A percentile compares a stretch with the other conserved stretches of the same genome.
Conservation (phyloP, 2,888 invertebrate species). For the Watsonalla binaria region DNA sequence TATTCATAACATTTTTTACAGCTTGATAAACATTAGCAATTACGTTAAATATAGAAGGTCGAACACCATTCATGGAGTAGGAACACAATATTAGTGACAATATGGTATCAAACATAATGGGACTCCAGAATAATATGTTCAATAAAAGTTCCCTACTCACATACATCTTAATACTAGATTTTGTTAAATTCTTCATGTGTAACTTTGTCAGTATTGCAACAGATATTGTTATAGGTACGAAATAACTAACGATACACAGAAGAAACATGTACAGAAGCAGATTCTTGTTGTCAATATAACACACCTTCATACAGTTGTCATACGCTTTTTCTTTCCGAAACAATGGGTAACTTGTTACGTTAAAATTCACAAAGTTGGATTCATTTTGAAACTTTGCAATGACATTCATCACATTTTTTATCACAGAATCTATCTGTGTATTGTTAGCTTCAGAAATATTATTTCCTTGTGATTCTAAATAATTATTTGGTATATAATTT, state of each 20-base stretch:
- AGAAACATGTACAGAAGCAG: slow-evolving; percentile 59
- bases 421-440: slow-evolving; percentile 38
- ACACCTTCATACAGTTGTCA: slow-evolving; percentile 54
- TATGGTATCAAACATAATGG: slow-evolving; percentile 67
- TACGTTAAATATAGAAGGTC: slow-evolving; percentile 57
- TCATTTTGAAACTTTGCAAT: slow-evolving; percentile 46
- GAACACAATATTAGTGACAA: slow-evolving; percentile 60
- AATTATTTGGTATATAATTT: slow-evolving; percentile 39
- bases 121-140: slow-evolving; percentile 68
- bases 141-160: slow-evolving; percentile 61
- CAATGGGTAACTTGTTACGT: slow-evolving; percentile 35
- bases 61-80: slow-evolving; percentile 50
- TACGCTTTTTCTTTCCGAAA: slow-evolving; percentile 37
- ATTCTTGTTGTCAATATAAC: slow-evolving; percentile 57
- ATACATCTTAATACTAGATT: slow-evolving; percentile 47
- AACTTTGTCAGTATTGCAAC: slow-evolving; percentile 63
- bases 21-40: slow-evolving; percentile 70
- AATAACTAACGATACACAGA: slow-evolving; percentile 54
- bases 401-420: slow-evolving; percentile 53
- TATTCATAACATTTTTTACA: slow-evolving; percentile 64
- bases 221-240: slow-evolving; percentile 67
- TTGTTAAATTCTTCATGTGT: slow-evolving; percentile 51
- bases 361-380: slow-evolving; percentile 27
- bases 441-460: slow-evolving; percentile 27
- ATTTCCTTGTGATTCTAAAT: slow-evolving; percentile 44